Evolutionary conservation across 2,113 vertebrate species (phyloP).

Genomic region (Micromys minutus): DNA sequence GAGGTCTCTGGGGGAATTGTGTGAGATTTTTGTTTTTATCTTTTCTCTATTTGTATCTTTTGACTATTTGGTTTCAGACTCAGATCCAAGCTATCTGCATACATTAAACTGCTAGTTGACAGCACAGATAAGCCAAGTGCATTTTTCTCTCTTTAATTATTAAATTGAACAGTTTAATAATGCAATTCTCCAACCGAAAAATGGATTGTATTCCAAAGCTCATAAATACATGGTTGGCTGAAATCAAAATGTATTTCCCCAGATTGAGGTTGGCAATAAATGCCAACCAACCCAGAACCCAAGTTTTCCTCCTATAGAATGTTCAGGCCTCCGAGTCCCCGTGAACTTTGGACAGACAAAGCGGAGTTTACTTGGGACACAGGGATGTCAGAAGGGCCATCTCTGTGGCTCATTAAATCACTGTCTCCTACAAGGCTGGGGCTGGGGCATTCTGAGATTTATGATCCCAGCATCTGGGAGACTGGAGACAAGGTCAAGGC

Average conservation of each 20-base stretch:
- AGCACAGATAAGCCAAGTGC: background rate
- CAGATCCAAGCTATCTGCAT: constrained; percentile 22
- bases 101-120: constrained; percentile 2
- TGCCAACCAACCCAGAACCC: background rate
- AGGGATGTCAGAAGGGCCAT: background rate
- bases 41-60: constrained; percentile 38
- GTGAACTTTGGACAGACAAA: background rate
- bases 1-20: background rate
- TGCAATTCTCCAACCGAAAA: constrained; percentile 6
- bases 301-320: background rate
- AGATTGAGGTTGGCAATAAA: background rate
- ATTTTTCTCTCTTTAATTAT: constrained; percentile 61
- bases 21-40: background rate
- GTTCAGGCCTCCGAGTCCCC: background rate
- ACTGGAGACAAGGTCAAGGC: background rate
- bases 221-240: constrained; percentile 6
- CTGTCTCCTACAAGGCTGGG: background rate
- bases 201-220: constrained; percentile 6
- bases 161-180: constrained; percentile 55
- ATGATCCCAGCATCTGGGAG: background rate
- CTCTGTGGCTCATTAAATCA: background rate
- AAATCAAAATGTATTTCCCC: constrained; percentile 29
- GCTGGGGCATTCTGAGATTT: background rate
- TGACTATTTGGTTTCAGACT: constrained; percentile 1
- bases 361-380: background rate